A percentile compares a stretch with the other conserved stretches of the same genome.
Evolutionary conservation across 1,140 invertebrate species (phyloP).

Genomic region (Drosophila seguyi): DNA sequence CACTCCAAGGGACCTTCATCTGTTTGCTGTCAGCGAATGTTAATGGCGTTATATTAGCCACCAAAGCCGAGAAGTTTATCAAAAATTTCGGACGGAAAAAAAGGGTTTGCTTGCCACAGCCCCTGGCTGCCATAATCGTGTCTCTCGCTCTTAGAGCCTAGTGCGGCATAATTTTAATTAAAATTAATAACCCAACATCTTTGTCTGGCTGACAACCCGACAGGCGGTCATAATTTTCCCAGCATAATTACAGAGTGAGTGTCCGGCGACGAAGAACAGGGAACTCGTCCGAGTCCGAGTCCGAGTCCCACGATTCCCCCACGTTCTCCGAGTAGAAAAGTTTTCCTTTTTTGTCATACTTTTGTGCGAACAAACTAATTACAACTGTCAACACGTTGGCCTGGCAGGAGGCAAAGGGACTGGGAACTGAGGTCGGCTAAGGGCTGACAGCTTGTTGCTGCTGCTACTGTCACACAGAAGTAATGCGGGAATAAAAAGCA

Average conservation of each 20-base stretch:
- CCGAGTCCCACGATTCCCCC: slow-evolving; percentile 13
- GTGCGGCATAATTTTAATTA: slow-evolving; percentile 81
- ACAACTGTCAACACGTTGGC: slow-evolving; percentile 80
- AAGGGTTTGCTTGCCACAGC: slow-evolving; percentile 23
- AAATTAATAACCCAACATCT: slow-evolving; percentile 77
- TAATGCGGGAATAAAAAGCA: slow-evolving; percentile 59
- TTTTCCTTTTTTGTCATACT: slow-evolving; percentile 79
- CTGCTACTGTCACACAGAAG: slow-evolving; percentile 58
- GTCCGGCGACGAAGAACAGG: slow-evolving; percentile 28
- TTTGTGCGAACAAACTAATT: slow-evolving; percentile 82
- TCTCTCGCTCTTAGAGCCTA: slow-evolving; percentile 38
- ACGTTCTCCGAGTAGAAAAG: slow-evolving; percentile 37
- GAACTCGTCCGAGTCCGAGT: not conserved
- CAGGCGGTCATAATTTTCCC: slow-evolving; percentile 75
- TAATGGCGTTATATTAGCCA: slow-evolving; percentile 65
- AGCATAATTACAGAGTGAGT: slow-evolving; percentile 69
- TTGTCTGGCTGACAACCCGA: slow-evolving; percentile 62
- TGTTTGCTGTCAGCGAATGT: slow-evolving; percentile 58
- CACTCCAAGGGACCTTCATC: slow-evolving; percentile 33
- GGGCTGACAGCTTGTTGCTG: slow-evolving; percentile 58
- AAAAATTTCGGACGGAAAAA: slow-evolving; percentile 35
- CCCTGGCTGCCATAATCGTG: slow-evolving; percentile 50
- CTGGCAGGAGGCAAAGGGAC: not conserved
- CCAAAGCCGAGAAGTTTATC: slow-evolving; percentile 53
- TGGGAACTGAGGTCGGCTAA: not conserved